A percentile compares a stretch with the other conserved stretches of the same genome.
Conservation (phyloP, 37 sponge, comb jelly and placozoan genomes). For the Chondrilla cf. caribensis region DNA sequence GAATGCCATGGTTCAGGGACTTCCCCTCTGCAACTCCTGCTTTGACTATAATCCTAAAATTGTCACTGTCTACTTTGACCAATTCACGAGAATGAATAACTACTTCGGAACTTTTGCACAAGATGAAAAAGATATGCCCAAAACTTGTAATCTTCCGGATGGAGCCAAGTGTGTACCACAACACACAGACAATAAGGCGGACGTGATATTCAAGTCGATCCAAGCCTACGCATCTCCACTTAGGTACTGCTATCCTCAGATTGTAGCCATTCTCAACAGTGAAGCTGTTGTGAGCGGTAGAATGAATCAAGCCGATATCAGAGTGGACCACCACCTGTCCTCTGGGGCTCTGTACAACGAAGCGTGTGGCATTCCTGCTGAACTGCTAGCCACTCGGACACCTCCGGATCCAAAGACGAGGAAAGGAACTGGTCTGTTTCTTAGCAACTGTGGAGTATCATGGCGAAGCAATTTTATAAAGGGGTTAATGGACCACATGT, state of each 20-base stretch:
- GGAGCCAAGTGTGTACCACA: background rate
- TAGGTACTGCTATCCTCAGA: background rate
- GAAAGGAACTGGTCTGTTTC: slow-evolving; percentile 11
- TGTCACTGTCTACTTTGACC: slow-evolving; percentile 2
- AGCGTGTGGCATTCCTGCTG: slow-evolving; percentile 11
- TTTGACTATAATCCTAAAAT: background rate
- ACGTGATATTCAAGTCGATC: background rate
- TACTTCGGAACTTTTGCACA: background rate
- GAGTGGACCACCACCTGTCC: slow-evolving; percentile 12
- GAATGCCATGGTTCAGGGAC: too few relatives aligned
- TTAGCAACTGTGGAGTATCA: background rate
- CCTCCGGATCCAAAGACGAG: slow-evolving; percentile 1
- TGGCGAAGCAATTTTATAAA: background rate
- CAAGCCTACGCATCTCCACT: background rate
- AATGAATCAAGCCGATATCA: background rate
- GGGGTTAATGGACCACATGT: background rate
- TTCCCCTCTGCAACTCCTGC: too few relatives aligned
- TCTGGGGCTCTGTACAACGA: background rate
- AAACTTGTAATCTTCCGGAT: background rate
- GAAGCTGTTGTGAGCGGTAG: background rate
- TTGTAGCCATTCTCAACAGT: background rate
- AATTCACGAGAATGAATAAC: background rate
- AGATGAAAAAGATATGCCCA: background rate
- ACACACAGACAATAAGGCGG: background rate
- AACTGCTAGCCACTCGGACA: background rate